A percentile compares a stretch with the other conserved stretches of the same genome.
Evolutionary conservation across 2,113 vertebrate species (phyloP).

Genomic region (Tonatia bakeri): DNA sequence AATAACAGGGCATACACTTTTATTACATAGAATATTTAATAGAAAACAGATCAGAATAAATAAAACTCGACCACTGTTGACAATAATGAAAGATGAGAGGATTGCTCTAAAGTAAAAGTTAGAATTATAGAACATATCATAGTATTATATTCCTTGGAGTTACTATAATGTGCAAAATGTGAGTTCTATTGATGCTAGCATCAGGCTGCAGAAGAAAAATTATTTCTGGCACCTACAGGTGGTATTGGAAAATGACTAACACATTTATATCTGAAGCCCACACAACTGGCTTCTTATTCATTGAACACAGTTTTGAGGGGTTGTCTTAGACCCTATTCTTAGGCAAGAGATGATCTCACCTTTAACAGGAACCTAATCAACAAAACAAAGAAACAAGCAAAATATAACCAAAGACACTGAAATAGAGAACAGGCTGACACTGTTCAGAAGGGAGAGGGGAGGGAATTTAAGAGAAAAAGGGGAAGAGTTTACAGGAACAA

Average conservation of each 20-base stretch:
- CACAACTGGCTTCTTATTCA: neutral
- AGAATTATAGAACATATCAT: neutral
- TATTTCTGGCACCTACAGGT: neutral
- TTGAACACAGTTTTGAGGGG: neutral
- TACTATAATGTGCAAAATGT: neutral
- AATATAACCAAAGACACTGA: too few species aligned
- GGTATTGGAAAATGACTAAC: neutral
- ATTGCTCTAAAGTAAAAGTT: neutral
- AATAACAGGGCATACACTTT: neutral
- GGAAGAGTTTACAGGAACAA: too few species aligned
- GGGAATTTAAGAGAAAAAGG: too few species aligned
- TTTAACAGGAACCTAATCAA: too few species aligned
- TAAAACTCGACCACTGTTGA: neutral
- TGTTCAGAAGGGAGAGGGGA: too few species aligned
- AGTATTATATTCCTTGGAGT: neutral
- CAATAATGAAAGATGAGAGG: neutral
- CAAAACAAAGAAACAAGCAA: too few species aligned
- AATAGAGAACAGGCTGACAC: too few species aligned
- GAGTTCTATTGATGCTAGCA: neutral
- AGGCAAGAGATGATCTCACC: neutral
- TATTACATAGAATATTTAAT: neutral
- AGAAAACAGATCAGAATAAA: slow-evolving; percentile 42
- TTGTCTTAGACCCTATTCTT: neutral
- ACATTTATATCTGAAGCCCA: neutral
- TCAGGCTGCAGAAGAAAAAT: neutral